Base-by-base conservation (phyloP, 2,797 vertebrate genomes). In the Intellagama lesueurii region DNA sequence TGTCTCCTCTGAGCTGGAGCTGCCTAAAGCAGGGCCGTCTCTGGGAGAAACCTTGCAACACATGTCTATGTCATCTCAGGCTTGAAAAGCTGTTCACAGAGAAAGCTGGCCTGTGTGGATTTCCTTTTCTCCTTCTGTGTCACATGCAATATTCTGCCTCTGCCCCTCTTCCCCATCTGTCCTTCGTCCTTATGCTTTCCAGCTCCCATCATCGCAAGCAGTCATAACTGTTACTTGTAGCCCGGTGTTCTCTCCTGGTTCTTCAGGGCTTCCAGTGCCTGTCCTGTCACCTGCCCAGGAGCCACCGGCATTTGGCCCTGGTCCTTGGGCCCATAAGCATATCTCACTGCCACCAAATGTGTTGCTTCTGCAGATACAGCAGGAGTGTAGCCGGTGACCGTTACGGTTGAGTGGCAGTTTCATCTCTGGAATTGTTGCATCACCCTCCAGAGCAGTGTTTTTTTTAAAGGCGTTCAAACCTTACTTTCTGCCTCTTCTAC, bases 1-100 rank as follows among this genome's bases (percentile, higher is more conserved):
- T 0, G 28, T 0, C 0, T 88, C 0, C 0, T 30, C 87, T 91
- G 35, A 0, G 5, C 56, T 87, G 47, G 0, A 83, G 35, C 3
- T 30, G 12, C 81, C 40, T 83, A 89, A 69, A 73, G 40, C 35
- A 73, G 85, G 81, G 35, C 82, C 22, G 52, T 56, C 0, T 7
- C 91, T 86, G 75, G 75, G 76, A 72, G 28, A 5, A 56, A 32
- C 7, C 44, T 64, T 7, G 44, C 24, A 28, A 17, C 47, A 1
- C 19, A 64, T 5, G 12, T 64, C 16, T 64, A 22, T 64, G 16
- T 64, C 60, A 17, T 64, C 5, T 64, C 60, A 24, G 60, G 60
- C 60, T 79, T 69, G 22, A 35, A 5, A 24, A 49, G 35, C 35
- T 16, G 26, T 56, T 40, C 35, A 28, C 70, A 86, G n/a, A 73